These are phyloP conservation scores for Amiota minor DNA, from an alignment of 2,888 invertebrate genomes.

Conservation along the genomic window DNA sequence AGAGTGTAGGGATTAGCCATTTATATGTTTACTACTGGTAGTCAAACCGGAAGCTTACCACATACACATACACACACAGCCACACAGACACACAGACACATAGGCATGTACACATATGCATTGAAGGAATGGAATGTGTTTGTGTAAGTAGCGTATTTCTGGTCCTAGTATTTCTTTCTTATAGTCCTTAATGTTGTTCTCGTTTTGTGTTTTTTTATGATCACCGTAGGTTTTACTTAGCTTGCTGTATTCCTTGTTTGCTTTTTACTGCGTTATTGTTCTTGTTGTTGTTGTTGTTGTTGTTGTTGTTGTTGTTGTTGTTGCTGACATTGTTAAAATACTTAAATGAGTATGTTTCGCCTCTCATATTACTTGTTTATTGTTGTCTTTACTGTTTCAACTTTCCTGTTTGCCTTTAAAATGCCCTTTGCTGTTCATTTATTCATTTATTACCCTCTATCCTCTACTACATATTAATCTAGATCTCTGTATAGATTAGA, in stretches of 20 bases:
- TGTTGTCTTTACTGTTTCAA: background rate
- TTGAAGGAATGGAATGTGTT: background rate
- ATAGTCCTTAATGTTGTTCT: conserved; percentile 5
- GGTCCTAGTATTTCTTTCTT: background rate
- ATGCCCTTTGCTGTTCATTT: conserved; percentile 69
- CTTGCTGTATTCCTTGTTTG: no score
- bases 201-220: background rate
- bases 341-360: conserved; percentile 1
- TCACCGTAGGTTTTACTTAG: background rate
- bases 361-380: conserved; percentile 15
- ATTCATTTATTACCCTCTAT: conserved; percentile 47
- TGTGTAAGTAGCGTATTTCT: background rate
- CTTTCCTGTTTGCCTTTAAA: conserved; percentile 54
- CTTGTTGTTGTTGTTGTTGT: background rate
- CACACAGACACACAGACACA: background rate
- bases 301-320: background rate
- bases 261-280: no score
- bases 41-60: no score
- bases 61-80: background rate
- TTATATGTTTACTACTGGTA: no score
- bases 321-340: background rate
- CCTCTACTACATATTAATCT: no score
- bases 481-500: no score
- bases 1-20: no score
- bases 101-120: conserved; percentile 17